Conservation (phyloP, 2,888 invertebrate species). For the Maniola hyperantus region DNA sequence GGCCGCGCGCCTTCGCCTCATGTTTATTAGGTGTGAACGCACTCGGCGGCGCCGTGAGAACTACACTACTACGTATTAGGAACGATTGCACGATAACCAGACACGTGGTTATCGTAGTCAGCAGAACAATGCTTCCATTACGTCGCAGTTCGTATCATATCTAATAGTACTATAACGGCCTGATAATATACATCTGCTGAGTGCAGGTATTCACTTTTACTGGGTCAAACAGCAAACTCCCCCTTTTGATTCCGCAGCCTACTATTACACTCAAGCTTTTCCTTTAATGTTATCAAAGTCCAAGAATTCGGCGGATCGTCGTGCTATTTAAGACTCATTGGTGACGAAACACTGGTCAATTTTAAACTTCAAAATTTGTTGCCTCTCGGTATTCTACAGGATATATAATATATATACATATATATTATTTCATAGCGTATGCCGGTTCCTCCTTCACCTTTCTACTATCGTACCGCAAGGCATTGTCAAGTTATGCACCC, state of each 20-base stretch:
- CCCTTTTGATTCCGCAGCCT: neutral
- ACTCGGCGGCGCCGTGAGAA: constrained; percentile 72
- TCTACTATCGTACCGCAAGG: too few species aligned
- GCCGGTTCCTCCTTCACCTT: too few species aligned
- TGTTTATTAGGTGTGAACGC: constrained; percentile 72
- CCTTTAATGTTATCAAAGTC: neutral
- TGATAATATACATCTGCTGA: constrained; percentile 10
- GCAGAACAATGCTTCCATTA: constrained; percentile 52
- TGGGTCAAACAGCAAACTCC: neutral
- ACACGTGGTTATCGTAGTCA: constrained; percentile 65
- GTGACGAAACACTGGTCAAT: too few species aligned
- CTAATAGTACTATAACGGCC: constrained; percentile 5
- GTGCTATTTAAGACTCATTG: too few species aligned
- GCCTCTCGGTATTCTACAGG: too few species aligned
- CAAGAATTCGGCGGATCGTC: too few species aligned
- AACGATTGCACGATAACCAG: constrained; percentile 58
- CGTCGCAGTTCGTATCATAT: constrained; percentile 24
- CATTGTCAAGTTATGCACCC: too few species aligned
- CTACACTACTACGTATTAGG: constrained; percentile 59
- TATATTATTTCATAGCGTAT: too few species aligned
- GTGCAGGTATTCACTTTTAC: neutral
- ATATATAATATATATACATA: too few species aligned
- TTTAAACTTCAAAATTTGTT: too few species aligned
- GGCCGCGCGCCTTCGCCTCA: constrained; percentile 52
- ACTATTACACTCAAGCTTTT: neutral